These are phyloP conservation scores for Hippotragus niger DNA, from an alignment of 2,113 vertebrate genomes.

Conservation along the genomic window DNA sequence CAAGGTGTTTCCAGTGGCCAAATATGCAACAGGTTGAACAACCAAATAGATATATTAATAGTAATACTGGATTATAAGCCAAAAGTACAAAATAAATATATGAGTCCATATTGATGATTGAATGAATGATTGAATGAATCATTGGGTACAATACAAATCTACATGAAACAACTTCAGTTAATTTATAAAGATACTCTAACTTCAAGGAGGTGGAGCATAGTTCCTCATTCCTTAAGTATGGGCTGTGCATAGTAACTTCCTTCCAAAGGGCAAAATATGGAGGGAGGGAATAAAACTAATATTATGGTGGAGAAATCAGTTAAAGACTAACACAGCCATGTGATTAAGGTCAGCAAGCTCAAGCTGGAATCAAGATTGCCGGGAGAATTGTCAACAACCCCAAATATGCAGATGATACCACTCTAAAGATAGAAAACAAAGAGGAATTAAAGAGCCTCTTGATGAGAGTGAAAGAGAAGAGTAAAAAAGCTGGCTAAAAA, in stretches of 20 bases:
- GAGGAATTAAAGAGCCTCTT: neutral
- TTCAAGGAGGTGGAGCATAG: neutral
- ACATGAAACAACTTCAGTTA: neutral
- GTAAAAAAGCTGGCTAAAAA: neutral
- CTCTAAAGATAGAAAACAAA: neutral
- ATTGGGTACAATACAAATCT: neutral
- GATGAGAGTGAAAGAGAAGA: neutral
- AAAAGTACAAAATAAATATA: neutral
- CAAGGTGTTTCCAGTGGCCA: neutral
- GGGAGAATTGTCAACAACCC: neutral
- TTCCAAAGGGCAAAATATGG: neutral
- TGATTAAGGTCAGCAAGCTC: neutral
- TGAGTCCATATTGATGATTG: neutral
- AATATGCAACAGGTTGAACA: neutral
- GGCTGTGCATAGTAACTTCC: neutral
- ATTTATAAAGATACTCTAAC: neutral
- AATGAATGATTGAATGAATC: neutral
- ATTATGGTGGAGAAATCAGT: neutral
- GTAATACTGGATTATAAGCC: constrained; percentile 12
- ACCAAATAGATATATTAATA: neutral
- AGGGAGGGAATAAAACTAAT: neutral
- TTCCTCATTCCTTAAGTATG: neutral
- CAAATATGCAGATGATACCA: neutral
- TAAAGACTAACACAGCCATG: neutral
- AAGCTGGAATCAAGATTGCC: neutral